A percentile compares a stretch with the other conserved stretches of the same genome.
Evolutionary conservation across 1,140 invertebrate species (phyloP).

Genomic region (Trypoxylus dichotomus): DNA sequence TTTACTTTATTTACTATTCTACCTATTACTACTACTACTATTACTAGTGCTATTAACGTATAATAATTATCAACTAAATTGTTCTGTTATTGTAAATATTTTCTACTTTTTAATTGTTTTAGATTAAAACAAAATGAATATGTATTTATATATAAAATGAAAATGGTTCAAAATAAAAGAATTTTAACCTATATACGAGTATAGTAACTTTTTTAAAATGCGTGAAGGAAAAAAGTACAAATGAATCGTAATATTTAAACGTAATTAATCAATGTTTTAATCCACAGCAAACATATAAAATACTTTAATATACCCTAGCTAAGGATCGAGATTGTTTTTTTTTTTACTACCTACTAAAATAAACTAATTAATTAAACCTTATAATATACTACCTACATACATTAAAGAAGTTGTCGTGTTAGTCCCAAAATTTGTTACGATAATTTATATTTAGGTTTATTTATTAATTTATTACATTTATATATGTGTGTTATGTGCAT

Average conservation of each 20-base stretch:
- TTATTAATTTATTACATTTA: constrained; percentile 25
- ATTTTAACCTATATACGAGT: constrained; percentile 19
- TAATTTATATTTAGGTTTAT: constrained; percentile 21
- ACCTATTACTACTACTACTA: background rate
- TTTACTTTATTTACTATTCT: background rate
- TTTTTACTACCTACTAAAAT: background rate
- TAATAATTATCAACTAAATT: constrained; percentile 5
- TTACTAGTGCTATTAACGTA: constrained; percentile 19
- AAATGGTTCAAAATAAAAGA: constrained; percentile 21
- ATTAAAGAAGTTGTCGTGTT: background rate
- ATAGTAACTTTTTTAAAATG: constrained; percentile 17
- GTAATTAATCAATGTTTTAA: background rate
- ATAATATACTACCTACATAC: no score
- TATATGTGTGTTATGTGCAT: constrained; percentile 24
- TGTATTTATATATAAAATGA: constrained; percentile 15
- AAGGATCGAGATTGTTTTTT: background rate
- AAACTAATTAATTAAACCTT: background rate
- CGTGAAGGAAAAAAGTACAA: constrained; percentile 7
- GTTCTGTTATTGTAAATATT: constrained; percentile 26
- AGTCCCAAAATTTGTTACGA: constrained; percentile 1
- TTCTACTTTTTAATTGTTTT: constrained; percentile 24
- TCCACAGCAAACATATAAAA: background rate
- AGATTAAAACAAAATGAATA: constrained; percentile 15
- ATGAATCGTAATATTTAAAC: background rate
- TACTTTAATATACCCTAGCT: background rate